phyloP scores from a whole-genome alignment of 1,140 invertebrate genomes.

The Halictus rubicundus region DNA sequence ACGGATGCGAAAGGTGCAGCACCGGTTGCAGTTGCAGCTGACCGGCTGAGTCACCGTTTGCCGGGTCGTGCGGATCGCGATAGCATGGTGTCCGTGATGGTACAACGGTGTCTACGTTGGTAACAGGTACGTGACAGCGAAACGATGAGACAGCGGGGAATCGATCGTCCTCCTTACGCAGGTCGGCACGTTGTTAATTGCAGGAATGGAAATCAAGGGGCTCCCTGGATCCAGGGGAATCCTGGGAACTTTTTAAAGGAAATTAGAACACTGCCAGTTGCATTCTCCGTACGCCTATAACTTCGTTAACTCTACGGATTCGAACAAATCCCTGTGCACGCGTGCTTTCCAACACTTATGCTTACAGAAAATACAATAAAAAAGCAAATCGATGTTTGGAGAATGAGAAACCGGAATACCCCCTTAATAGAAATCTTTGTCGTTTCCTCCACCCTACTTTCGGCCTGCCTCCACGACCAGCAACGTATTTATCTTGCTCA shows the following conservation, averaged over 20 bases:
- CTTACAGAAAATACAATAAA: too few relatives aligned
- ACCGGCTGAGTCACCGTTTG: constrained; percentile 10
- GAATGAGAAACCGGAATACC: too few relatives aligned
- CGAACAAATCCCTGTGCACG: too few relatives aligned
- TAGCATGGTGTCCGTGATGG: background rate
- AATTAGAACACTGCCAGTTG: too few relatives aligned
- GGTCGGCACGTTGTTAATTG: background rate
- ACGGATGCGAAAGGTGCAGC: constrained; percentile 11
- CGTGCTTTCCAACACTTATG: too few relatives aligned
- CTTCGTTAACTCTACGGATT: too few relatives aligned
- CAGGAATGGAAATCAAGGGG: background rate
- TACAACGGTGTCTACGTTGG: background rate
- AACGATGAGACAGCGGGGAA: background rate
- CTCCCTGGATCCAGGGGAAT: too few relatives aligned
- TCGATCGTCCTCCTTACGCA: background rate
- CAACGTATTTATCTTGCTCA: constrained; percentile 28
- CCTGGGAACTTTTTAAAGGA: too few relatives aligned
- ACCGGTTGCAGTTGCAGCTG: constrained; percentile 2
- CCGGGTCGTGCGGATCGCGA: background rate
- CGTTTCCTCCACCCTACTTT: background rate
- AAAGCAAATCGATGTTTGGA: background rate
- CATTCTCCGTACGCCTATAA: too few relatives aligned
- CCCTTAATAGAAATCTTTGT: constrained; percentile 4
- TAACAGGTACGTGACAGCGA: constrained; percentile 8
- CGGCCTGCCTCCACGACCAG: background rate